Base-by-base conservation (phyloP, 2,888 invertebrate species). In the Drosophila austrosaltans region DNA sequence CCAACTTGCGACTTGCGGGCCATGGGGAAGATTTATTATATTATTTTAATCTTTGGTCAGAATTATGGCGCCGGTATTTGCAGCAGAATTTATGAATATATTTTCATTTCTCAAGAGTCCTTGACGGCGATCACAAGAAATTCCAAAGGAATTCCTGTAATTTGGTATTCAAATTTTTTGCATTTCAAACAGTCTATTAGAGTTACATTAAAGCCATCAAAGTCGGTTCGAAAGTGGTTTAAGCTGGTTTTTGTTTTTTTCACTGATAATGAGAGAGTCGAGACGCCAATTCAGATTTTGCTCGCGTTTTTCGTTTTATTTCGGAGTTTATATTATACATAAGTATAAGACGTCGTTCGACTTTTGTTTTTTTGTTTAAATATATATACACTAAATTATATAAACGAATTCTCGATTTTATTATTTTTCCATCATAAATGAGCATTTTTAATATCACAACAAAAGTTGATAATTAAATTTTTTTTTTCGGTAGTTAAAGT, bases 11-110 rank as follows among this genome's bases (percentile, higher is more conserved):
- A 16, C 44, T 56, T 30, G 16, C 16, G 16, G 61, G 57, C 65
- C 58, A 16, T 16, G 6, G 57, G 7, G 53, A 75, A 79, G 74
- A 84, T 84, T 87, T 84, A 84, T 87, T 79, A 75, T 66, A 68
- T 72, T 76, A 81, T 74, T 74, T 77, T 84, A 85, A 84, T 84
- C 87, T 84, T 61, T 77, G 61, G 87, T 77, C 81, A 72, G 72
- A 62, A 72, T 75, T 77, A 80, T 77, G 69, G 44, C 72, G 63
- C 68, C 63, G 63, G 67, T 66, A 76, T 74, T 74, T 20, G 44
- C 4, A 25, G 7, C 39, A 22, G 60, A 72, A 84, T 80, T 81
- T 83, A 87, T 76, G 58, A 66, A 32, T 32, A 28, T n/a, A 30
- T 32, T 44, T 58, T 53, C 30, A 72, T 16, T 65, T 48, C 20